A percentile compares a stretch with the other conserved stretches of the same genome.
Conservation (phyloP, 2,888 invertebrate genomes). For the Marronus borbonicus region DNA sequence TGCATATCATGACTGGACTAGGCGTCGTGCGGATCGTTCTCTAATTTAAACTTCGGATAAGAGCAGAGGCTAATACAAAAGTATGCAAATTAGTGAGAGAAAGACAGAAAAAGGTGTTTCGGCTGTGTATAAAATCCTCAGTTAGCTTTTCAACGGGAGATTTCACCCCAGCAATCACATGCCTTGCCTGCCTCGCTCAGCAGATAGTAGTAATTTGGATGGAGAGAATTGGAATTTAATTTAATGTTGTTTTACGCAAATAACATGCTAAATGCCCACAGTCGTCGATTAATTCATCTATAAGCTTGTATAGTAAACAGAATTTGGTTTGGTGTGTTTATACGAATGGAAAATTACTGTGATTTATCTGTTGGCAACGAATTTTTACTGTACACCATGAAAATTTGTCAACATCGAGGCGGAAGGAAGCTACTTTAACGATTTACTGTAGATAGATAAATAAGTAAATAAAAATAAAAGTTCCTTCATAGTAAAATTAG, state of each 20-base stretch:
- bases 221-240: neutral
- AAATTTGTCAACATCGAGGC: no score
- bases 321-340: no score
- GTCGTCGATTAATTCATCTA: no score
- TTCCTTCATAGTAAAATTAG: no score
- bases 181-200: neutral
- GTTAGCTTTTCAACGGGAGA: neutral
- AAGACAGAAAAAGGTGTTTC: neutral
- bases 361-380: no score
- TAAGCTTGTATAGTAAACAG: no score
- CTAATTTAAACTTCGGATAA: slow-evolving; percentile 18
- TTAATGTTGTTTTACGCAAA: neutral
- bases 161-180: neutral
- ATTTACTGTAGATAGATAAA: no score
- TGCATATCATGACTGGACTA: neutral
- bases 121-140: neutral
- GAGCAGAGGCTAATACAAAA: slow-evolving; percentile 8
- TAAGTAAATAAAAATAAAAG: no score
- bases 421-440: no score
- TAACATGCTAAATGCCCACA: no score
- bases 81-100: slow-evolving; percentile 8
- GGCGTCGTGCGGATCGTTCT: neutral
- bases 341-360: no score
- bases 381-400: no score
- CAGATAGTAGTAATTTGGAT: neutral